These are phyloP conservation scores for Jaculus jaculus DNA, from an alignment of 2,113 vertebrate genomes.

Conservation along the genomic window DNA sequence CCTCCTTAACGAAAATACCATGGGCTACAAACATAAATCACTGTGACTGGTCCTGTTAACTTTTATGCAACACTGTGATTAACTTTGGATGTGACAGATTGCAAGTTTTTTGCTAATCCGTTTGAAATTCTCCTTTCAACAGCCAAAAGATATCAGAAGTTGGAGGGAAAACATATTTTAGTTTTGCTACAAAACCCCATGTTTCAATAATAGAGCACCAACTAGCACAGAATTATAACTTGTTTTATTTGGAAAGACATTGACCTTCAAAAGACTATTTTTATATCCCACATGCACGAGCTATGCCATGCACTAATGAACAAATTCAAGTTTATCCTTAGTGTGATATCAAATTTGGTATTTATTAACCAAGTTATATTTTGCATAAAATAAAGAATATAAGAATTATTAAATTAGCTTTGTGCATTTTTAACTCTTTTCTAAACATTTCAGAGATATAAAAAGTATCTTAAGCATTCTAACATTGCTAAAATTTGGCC, in stretches of 20 bases:
- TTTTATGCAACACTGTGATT: slow-evolving; percentile 8
- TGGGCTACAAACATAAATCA: not conserved
- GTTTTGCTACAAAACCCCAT: not conserved
- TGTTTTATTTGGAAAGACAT: slow-evolving; percentile 33
- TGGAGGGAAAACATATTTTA: slow-evolving; percentile 21
- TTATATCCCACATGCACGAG: not conserved
- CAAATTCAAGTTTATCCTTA: not conserved
- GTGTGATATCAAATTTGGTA: not conserved
- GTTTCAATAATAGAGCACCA: slow-evolving; percentile 31
- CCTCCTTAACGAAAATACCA: slow-evolving; percentile 29
- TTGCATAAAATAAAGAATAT: not conserved
- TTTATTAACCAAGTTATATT: not conserved
- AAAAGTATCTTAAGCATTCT: not conserved
- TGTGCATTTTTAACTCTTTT: not conserved
- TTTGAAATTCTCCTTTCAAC: not conserved
- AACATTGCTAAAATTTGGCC: not conserved
- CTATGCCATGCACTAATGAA: not conserved
- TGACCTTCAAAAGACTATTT: not conserved
- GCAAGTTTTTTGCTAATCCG: slow-evolving; percentile 12
- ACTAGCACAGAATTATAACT: not conserved
- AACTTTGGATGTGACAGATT: slow-evolving; percentile 28
- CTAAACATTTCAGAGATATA: not conserved
- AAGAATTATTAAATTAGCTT: not conserved
- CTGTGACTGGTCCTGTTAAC: not conserved
- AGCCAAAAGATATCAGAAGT: slow-evolving; percentile 32